phyloP scores from a whole-genome alignment of 2,888 invertebrate species.

The Pterobdella sp. region DNA sequence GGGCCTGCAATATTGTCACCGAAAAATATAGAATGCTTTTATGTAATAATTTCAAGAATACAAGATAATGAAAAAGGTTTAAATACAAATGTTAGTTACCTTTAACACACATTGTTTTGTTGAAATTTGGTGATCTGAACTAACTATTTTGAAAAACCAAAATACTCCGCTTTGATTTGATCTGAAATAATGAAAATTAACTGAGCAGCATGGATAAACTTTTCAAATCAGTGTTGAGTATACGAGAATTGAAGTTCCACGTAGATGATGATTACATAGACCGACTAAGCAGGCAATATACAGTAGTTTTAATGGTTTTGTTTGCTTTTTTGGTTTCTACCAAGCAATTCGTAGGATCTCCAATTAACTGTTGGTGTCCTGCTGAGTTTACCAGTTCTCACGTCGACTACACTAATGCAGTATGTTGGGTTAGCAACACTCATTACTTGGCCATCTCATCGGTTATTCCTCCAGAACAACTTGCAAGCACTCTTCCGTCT shows the following conservation, averaged over 20 bases:
- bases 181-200: too few relatives aligned
- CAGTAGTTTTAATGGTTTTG: conserved; percentile 37
- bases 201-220: conserved; percentile 38
- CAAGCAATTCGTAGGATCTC: conserved; percentile 39
- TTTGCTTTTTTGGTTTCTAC: conserved; percentile 39
- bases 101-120: too few relatives aligned
- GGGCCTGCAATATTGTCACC: too few relatives aligned
- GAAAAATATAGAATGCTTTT: too few relatives aligned
- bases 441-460: conserved; percentile 37
- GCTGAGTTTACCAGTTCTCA: conserved; percentile 39
- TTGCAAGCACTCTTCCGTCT: conserved; percentile 17
- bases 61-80: too few relatives aligned
- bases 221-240: conserved; percentile 39
- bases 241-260: conserved; percentile 39
- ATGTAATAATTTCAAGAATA: too few relatives aligned
- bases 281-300: conserved; percentile 38
- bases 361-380: conserved; percentile 40
- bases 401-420: conserved; percentile 39
- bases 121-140: too few relatives aligned
- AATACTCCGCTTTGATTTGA: too few relatives aligned
- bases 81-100: too few relatives aligned
- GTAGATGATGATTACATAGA: conserved; percentile 40
- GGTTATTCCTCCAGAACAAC: conserved; percentile 33
- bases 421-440: conserved; percentile 40
- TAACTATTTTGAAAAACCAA: too few relatives aligned